A percentile compares a stretch with the other conserved stretches of the same genome.
Evolutionary conservation across 2,113 vertebrate genomes (phyloP).

Genomic region (Synchiropus splendidus): DNA sequence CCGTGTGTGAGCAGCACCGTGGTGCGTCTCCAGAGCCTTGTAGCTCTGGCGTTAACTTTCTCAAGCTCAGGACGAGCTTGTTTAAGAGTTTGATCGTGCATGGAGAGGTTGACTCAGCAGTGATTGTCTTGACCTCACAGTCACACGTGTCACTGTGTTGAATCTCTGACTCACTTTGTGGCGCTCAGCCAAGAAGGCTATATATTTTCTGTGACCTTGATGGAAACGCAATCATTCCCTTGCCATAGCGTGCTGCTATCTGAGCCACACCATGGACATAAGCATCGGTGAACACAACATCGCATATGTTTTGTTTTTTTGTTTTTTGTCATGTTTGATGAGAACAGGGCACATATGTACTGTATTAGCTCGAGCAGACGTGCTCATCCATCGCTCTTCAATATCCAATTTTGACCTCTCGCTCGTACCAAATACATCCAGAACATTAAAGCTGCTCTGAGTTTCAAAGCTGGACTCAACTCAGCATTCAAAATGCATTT

Average conservation of each 20-base stretch:
- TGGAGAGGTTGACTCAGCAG: slow-evolving; percentile 19
- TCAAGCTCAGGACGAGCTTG: background rate
- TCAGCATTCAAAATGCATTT: too few relatives aligned
- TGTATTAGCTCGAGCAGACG: too few relatives aligned
- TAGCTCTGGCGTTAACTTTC: slow-evolving; percentile 12
- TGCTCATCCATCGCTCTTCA: too few relatives aligned
- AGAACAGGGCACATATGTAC: too few relatives aligned
- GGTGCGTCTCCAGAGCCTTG: slow-evolving; percentile 8
- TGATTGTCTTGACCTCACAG: slow-evolving; percentile 31
- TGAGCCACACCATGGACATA: slow-evolving; percentile 28
- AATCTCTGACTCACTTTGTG: slow-evolving; percentile 36
- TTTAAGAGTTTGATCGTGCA: slow-evolving; percentile 8
- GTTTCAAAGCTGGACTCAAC: too few relatives aligned
- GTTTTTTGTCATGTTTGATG: too few relatives aligned
- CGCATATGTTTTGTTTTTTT: too few relatives aligned
- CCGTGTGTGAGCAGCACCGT: background rate
- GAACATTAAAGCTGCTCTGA: too few relatives aligned
- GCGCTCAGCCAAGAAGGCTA: slow-evolving; percentile 35
- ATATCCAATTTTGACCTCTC: too few relatives aligned
- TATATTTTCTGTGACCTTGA: slow-evolving; percentile 52
- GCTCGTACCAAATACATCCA: too few relatives aligned
- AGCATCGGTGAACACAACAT: too few relatives aligned
- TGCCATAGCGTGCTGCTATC: slow-evolving; percentile 30
- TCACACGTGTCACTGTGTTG: slow-evolving; percentile 8
- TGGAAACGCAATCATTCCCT: slow-evolving; percentile 43